Conservation (phyloP, 2,797 vertebrate species). For the Scyliorhinus canicula region DNA sequence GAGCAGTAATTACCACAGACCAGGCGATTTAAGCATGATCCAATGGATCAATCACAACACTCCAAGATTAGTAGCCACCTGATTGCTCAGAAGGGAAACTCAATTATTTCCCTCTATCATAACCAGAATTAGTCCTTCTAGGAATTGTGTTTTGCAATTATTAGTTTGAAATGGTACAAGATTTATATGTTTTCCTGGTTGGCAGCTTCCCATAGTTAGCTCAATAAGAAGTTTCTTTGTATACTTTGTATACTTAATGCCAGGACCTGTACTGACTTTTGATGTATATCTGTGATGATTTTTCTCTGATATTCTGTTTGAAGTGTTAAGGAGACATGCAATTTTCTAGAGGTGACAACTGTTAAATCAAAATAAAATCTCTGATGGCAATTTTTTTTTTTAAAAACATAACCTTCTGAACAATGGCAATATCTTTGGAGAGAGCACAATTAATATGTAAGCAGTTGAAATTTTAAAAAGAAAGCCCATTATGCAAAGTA, state of each 20-base stretch:
- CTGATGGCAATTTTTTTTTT: not conserved
- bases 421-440: not conserved
- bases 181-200: not conserved
- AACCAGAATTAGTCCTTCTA: not conserved
- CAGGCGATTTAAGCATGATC: not conserved
- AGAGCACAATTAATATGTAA: not conserved
- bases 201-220: not conserved
- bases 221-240: not conserved
- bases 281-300: not conserved
- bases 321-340: not conserved
- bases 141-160: not conserved
- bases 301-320: not conserved
- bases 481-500: not conserved
- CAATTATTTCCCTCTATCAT: not conserved
- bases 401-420: not conserved
- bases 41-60: not conserved
- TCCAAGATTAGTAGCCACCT: not conserved
- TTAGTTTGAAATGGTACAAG: not conserved
- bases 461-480: not conserved
- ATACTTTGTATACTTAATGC: not conserved
- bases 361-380: not conserved
- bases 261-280: not conserved
- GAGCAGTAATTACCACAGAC: not conserved
- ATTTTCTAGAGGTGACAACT: not conserved
- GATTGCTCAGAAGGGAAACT: not conserved